Percentiles rank a stretch among this genome's conserved stretches.
phyloP scores from a whole-genome alignment of 2,888 invertebrate genomes.

The Sinohyriopsis cumingii region DNA sequence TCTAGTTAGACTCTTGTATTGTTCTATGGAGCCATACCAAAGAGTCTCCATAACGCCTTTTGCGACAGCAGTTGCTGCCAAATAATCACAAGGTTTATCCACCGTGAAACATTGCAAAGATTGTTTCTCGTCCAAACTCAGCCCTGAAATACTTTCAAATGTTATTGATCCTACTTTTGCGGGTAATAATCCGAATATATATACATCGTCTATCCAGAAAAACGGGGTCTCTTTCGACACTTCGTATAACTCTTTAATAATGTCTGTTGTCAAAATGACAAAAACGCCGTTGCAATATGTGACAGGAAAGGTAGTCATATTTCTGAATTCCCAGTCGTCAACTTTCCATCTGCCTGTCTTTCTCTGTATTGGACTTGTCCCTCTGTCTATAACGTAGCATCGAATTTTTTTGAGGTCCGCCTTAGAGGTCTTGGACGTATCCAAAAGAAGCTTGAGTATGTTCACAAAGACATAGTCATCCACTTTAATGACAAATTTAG shows the following conservation, averaged over 20 bases:
- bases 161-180: slow-evolving; percentile 42
- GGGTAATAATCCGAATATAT: slow-evolving; percentile 59
- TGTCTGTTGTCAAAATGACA: slow-evolving; percentile 50
- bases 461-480: slow-evolving; percentile 55
- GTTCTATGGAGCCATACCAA: slow-evolving; percentile 31
- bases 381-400: slow-evolving; percentile 36
- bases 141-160: slow-evolving; percentile 80
- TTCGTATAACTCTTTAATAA: slow-evolving; percentile 51
- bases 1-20: slow-evolving; percentile 6
- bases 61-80: slow-evolving; percentile 26
- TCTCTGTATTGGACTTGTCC: slow-evolving; percentile 43
- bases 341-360: slow-evolving; percentile 44
- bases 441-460: slow-evolving; percentile 34
- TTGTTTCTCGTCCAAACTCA: slow-evolving; percentile 80
- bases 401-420: slow-evolving; percentile 28
- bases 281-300: slow-evolving; percentile 62
- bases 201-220: slow-evolving; percentile 69
- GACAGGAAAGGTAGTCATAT: slow-evolving; percentile 46
- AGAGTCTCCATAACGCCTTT: slow-evolving; percentile 25
- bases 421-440: slow-evolving; percentile 29
- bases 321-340: slow-evolving; percentile 41
- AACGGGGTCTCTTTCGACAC: slow-evolving; percentile 57
- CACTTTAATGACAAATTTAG: slow-evolving; percentile 43
- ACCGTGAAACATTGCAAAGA: slow-evolving; percentile 28
- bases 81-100: slow-evolving; percentile 21